Evolutionary conservation across 2,113 vertebrate genomes (phyloP).

Genomic region (Nannospalax galili): DNA sequence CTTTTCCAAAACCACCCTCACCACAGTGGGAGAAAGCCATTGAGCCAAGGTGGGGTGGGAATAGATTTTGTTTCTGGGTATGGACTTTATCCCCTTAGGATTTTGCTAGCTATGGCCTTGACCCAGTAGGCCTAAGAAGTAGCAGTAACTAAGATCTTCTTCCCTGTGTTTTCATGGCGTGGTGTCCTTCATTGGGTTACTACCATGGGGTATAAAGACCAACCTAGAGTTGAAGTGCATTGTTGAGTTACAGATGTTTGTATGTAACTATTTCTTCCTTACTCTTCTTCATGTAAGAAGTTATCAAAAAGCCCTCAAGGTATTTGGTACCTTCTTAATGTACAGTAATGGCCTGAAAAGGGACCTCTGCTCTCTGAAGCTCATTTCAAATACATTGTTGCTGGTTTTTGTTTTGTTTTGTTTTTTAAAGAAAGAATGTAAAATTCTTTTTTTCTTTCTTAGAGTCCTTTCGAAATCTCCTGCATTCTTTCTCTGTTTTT

Average conservation of each 20-base stretch:
- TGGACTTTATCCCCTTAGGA: slow-evolving; percentile 54
- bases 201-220: background rate
- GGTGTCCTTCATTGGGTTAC: background rate
- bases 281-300: slow-evolving; percentile 39
- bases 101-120: slow-evolving; percentile 45
- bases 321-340: background rate
- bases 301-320: slow-evolving; percentile 46
- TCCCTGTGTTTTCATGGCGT: background rate
- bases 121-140: background rate
- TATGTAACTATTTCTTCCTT: slow-evolving; percentile 1
- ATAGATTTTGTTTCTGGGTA: slow-evolving; percentile 68
- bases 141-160: slow-evolving; percentile 46
- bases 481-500: background rate
- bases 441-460: background rate
- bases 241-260: slow-evolving; percentile 41
- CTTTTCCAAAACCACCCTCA: slow-evolving; percentile 78
- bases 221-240: background rate
- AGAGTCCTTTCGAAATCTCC: background rate
- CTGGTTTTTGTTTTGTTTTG: slow-evolving; percentile 46
- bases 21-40: slow-evolving; percentile 79
- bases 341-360: slow-evolving; percentile 7
- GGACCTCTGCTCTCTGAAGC: background rate
- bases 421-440: slow-evolving; percentile 25
- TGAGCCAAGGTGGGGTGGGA: slow-evolving; percentile 78
- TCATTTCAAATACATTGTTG: slow-evolving; percentile 31